Evolutionary conservation across 2,888 invertebrate species (phyloP), one percentile per base, ranked within the genome.

Genomic region (Drosophila histrio): DNA sequence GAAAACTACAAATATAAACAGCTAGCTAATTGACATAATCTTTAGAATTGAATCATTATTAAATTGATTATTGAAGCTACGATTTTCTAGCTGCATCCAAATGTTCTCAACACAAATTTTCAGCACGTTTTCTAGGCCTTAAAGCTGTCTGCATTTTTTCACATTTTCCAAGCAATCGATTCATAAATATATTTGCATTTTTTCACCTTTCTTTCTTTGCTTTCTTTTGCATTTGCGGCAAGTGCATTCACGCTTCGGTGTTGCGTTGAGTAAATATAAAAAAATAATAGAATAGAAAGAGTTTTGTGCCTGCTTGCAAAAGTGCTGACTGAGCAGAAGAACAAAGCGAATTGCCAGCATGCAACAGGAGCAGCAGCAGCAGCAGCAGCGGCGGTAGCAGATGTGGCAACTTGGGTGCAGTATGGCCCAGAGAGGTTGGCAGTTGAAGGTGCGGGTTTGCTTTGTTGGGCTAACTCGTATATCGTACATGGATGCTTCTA

Each of bases 291-390:
- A 47, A 44, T 17, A 52, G 21, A 30, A 57, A 49, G 30, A 59
- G 38, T 34, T 74, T 77, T 67, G 52, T 60, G 79, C 64, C 65
- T 57, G 79, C 62, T 58, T 43, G 69, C 39, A 70, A 81, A 85
- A 82, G 72, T 81, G 81, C 86, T 81, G 80, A 81, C 80, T 71
- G 73, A 86, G 81, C 86, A 83, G 80, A 81, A 86, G 87, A 81
- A 86, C 81, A 86, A 86, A 86, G 86, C 71, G 73, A 69, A 76
- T 65, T 66, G 76, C 60, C 67, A 62, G 64, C 75, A 64, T 73
- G 75, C 75, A 64, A 50, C 57, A 54, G 32, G 32, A 54, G 54
- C 43, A 41, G 30, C 41, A 32, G 39, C 22, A 28, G n/a, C 17
- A 53, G 30, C 15, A 13, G 47, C 9, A 19, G 30, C 11, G 7